Evolutionary conservation across 2,888 invertebrate genomes (phyloP), one percentile per base, ranked within the genome.

Genomic region (Xanthia togata): DNA sequence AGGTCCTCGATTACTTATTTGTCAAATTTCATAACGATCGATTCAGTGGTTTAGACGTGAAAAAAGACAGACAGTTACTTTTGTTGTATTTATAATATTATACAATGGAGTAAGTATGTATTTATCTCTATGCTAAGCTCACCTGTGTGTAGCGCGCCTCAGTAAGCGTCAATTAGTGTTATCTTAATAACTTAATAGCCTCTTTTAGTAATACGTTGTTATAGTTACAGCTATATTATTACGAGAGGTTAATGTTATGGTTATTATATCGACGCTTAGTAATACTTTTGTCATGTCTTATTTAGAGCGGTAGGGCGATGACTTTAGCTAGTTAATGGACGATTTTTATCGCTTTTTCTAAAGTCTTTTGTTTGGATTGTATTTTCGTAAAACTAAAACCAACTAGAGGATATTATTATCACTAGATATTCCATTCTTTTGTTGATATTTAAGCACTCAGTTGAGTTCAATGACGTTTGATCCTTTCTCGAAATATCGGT

Each of bases 81-180:
- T 53, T 0, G n/a, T 4, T 0, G n/a, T 4, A 26, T 57, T 57
- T 17, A 26, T 26, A 12, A 65, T 26, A 44, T 26, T 23, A 57
- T n/a, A 4, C 53, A n/a, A 23, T 17, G 23, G 14, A 23, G 23
- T 65, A 70, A 14, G 23, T 8, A 47, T 17, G 4, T 8, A 71
- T 47, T 12, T 35, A 47, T 35, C 17, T 31, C 0, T 11, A 31
- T 17, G 50, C 14, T 50, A 50, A 57, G 1, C 20, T 38, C 2
- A 14, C 14, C 83, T 59, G 83, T 86, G 72, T 83, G 73, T 67
- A 31, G 60, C n/a, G 59, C 73, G 73, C 35, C 73, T 47, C n/a
- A 35, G 60, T 63, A 17, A 82, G 63, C 41, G 70, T 14, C 63
- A 68, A 78, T 83, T 73, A 73, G 63, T 44, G 47, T 38, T 68